Base-by-base conservation (phyloP, 2,113 vertebrate genomes). In the Halcyon malimbica region DNA sequence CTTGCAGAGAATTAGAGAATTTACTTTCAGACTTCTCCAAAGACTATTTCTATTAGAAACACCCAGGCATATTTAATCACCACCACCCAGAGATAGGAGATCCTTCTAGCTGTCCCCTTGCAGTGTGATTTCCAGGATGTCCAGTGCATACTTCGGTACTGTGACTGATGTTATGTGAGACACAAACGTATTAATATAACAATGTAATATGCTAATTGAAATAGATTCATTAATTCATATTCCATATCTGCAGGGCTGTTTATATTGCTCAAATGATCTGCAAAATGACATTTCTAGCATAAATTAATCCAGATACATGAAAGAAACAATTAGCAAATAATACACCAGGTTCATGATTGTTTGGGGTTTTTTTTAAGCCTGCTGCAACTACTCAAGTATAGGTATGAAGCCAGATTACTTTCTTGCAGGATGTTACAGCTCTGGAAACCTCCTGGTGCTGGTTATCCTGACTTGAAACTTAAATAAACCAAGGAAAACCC, bases 41-140 rank as follows among this genome's bases (percentile, higher is more conserved):
- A 89, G 39, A 6, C 41, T 42, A 15, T 23, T 87, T 51, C 42
- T 29, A 11, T 26, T 51, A 41, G 69, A 78, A 93, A 37, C 1
- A 3, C 9, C 4, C 33, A 44, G 8, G 5, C 21, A 42, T 13
- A 42, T 67, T 59, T 70, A 50, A 78, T 24, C 13, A 4, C 29
- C n/a, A 48, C 6, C 25, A 9, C 10, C 2, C 6, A 35, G 74
- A 44, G 5, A 44, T 0, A 26, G 23, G 7, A 65, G 24, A 31
- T 39, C 14, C 8, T 82, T 10, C 5, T 16, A 14, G 13, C 29
- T 60, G 11, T 29, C 28, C n/a, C 8, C 31, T 42, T 60, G 21
- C 16, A 19, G 44, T 75, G 37, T 9, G 24, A 25, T 57, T 77
- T 63, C 33, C 5, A 54, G 5, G 6, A 71, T 81, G 26, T 31